Conservation (phyloP, 2,888 invertebrate species). For the Stegana nigrithorax region DNA sequence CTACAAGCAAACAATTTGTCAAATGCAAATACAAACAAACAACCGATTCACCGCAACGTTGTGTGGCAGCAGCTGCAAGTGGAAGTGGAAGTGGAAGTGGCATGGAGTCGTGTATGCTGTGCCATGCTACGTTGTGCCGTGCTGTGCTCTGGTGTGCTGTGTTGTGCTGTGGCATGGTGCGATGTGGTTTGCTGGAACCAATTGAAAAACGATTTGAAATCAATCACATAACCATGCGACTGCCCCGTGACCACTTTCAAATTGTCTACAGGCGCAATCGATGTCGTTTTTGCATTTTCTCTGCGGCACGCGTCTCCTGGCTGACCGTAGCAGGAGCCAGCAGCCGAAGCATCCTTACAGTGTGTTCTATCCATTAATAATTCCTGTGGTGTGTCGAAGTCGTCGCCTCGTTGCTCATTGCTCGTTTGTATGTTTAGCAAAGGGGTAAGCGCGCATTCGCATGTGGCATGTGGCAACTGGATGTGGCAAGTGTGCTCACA, state of each 20-base stretch:
- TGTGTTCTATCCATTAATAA: slow-evolving; percentile 51
- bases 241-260: neutral
- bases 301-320: slow-evolving; percentile 25
- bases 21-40: slow-evolving; percentile 59
- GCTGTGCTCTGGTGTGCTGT: slow-evolving; percentile 13
- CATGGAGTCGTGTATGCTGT: no score
- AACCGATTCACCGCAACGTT: slow-evolving; percentile 2
- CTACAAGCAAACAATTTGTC: slow-evolving; percentile 60
- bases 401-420: no score
- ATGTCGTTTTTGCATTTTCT: neutral
- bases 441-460: neutral
- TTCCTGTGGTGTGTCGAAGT: slow-evolving; percentile 53
- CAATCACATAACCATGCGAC: slow-evolving; percentile 46
- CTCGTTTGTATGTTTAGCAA: no score
- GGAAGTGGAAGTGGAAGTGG: neutral
- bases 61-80: no score
- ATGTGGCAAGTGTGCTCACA: no score
- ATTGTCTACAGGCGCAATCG: neutral
- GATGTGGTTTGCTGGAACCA: no score
- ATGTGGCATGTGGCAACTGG: no score
- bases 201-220: slow-evolving; percentile 61
- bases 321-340: no score
- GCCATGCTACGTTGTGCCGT: no score
- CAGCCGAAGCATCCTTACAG: slow-evolving; percentile 30
- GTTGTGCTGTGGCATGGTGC: no score